A percentile compares a stretch with the other conserved stretches of the same genome.
Conservation (phyloP, 2,797 vertebrate species). For the Luscinia megarhynchos region DNA sequence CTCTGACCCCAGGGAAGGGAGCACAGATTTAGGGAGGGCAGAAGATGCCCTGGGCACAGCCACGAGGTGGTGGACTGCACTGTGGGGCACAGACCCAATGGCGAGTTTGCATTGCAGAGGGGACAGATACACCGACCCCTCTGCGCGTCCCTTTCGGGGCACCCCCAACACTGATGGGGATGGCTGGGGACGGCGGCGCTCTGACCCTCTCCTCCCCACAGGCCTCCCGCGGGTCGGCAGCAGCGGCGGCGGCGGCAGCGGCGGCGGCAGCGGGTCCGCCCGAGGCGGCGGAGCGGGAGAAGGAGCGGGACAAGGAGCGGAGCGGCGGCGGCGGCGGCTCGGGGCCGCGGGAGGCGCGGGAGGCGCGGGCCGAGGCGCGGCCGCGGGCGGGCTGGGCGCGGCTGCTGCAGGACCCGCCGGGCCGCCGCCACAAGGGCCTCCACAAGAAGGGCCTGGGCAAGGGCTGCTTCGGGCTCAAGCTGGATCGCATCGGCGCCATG, state of each 20-base stretch:
- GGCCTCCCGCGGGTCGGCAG: slow-evolving; percentile 11
- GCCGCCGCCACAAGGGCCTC: slow-evolving; percentile 83
- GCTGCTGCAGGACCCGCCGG: slow-evolving; percentile 86
- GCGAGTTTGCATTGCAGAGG: not conserved
- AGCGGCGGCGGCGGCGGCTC: not conserved
- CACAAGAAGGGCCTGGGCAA: slow-evolving; percentile 88
- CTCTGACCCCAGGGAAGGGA: not conserved
- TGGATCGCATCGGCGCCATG: slow-evolving; percentile 96
- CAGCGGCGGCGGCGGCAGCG: not conserved
- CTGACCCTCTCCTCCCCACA: slow-evolving; percentile 9
- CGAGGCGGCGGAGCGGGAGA: slow-evolving; percentile 55
- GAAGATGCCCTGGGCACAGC: not conserved
- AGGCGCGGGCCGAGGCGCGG: slow-evolving; percentile 78
- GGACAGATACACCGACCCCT: not conserved
- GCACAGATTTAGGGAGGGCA: not conserved
- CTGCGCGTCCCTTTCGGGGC: not conserved
- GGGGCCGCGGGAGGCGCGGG: slow-evolving; percentile 65
- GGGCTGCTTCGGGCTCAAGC: slow-evolving; percentile 95
- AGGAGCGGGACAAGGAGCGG: slow-evolving; percentile 71
- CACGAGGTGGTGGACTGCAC: not conserved
- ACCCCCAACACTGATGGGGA: not conserved
- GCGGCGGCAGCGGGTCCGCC: slow-evolving; percentile 24
- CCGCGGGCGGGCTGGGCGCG: slow-evolving; percentile 83
- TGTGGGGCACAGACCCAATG: not conserved
- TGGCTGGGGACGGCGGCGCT: not conserved